Evolutionary conservation across 2,888 invertebrate genomes (phyloP).

Genomic region (Atethmia centrago): DNA sequence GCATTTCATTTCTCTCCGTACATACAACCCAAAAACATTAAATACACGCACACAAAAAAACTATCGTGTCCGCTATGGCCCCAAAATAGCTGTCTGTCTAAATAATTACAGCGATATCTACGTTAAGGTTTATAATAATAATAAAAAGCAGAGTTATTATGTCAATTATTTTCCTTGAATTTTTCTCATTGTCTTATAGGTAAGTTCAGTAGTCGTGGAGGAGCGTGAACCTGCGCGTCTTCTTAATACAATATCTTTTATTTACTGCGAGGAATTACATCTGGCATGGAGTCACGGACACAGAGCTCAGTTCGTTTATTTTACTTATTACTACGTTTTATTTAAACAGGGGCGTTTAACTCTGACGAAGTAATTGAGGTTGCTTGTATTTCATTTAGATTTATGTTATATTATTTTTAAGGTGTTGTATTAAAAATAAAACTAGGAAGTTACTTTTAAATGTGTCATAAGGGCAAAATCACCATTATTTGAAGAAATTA

Average conservation of each 20-base stretch:
- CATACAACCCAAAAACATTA: too few species aligned
- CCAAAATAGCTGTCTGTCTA: too few species aligned
- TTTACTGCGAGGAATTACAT: conserved; percentile 62
- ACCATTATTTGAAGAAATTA: background rate
- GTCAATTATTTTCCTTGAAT: background rate
- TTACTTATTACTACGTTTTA: conserved; percentile 59
- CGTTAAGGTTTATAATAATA: too few species aligned
- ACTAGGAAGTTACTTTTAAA: background rate
- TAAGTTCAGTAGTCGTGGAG: too few species aligned
- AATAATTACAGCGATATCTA: background rate
- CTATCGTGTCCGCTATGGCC: too few species aligned
- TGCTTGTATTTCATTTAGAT: conserved; percentile 9
- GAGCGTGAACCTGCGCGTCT: conserved; percentile 10
- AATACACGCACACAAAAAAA: too few species aligned
- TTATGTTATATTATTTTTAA: conserved; percentile 4
- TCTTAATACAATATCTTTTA: conserved; percentile 60
- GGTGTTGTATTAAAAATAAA: too few species aligned
- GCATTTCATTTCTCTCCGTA: too few species aligned
- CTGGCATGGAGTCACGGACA: conserved; percentile 31
- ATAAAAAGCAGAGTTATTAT: background rate
- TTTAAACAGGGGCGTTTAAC: conserved; percentile 34
- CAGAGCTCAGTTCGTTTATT: conserved; percentile 56
- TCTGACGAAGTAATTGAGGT: background rate
- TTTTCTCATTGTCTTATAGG: background rate
- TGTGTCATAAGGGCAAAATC: too few species aligned